These are phyloP conservation scores for Ornithorhynchus anatinus DNA, from an alignment of 2,113 vertebrate species.

Conservation along the genomic window DNA sequence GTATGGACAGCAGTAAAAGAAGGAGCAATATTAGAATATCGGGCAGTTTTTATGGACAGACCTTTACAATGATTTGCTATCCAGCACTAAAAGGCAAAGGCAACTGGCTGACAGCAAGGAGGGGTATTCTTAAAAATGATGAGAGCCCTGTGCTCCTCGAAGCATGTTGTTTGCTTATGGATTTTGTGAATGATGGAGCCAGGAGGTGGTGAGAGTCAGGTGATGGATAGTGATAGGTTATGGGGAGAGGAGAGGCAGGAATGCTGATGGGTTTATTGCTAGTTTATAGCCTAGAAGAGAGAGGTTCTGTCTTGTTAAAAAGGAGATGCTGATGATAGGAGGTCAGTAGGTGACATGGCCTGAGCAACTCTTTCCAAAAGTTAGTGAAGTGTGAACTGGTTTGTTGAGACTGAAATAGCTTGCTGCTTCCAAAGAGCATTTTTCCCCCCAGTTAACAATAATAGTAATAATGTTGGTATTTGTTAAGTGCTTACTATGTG, in stretches of 20 bases:
- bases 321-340: background rate
- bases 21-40: background rate
- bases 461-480: too few species aligned
- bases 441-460: background rate
- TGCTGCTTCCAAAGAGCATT: background rate
- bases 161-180: background rate
- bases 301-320: too few species aligned
- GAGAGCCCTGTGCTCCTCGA: background rate
- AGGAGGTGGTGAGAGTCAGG: background rate
- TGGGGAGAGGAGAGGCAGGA: too few species aligned
- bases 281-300: too few species aligned
- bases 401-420: background rate
- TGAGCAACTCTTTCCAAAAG: background rate
- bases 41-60: fast-evolving
- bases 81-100: background rate
- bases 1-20: background rate
- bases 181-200: background rate
- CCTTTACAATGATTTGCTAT: background rate
- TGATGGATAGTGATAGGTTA: too few species aligned
- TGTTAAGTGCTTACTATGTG: too few species aligned
- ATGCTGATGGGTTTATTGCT: too few species aligned
- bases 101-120: background rate
- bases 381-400: background rate
- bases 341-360: background rate
- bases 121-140: background rate